These are phyloP conservation scores for Doris montereyensis DNA, from an alignment of 2,888 invertebrate genomes.

Conservation along the genomic window DNA sequence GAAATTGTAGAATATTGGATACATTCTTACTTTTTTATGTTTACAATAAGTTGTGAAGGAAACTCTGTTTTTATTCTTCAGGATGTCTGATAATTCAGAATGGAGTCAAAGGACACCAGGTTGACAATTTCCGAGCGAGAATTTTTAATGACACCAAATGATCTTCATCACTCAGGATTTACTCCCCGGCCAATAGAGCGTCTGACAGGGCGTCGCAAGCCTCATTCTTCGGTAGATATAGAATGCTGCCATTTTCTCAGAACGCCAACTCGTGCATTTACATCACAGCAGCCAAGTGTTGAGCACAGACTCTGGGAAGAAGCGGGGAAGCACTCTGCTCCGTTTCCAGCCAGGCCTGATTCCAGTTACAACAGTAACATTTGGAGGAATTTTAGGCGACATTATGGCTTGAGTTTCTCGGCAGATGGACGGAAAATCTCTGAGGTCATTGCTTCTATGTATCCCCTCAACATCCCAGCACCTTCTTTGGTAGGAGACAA, in stretches of 20 bases:
- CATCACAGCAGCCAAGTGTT: conserved; percentile 57
- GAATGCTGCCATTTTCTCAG: conserved; percentile 69
- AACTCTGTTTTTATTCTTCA: too few species aligned
- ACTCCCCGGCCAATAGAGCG: conserved; percentile 65
- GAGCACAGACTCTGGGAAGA: conserved; percentile 70
- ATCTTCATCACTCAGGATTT: conserved; percentile 64
- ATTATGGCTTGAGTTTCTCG: conserved; percentile 63
- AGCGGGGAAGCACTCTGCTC: conserved; percentile 69
- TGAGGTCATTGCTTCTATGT: conserved; percentile 70
- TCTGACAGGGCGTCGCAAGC: conserved; percentile 55
- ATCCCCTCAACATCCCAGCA: conserved; percentile 70
- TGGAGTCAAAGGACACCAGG: conserved; percentile 43
- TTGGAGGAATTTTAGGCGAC: conserved; percentile 70
- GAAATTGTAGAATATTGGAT: too few species aligned
- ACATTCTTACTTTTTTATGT: too few species aligned
- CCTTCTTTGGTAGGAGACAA: conserved; percentile 69
- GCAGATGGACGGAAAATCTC: conserved; percentile 64
- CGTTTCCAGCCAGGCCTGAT: conserved; percentile 63
- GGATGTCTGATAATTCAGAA: too few species aligned
- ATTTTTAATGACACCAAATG: conserved; percentile 52
- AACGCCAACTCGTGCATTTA: conserved; percentile 53
- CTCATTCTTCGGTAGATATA: conserved; percentile 63
- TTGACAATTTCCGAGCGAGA: conserved; percentile 67
- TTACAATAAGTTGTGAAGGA: too few species aligned
- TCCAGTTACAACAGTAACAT: conserved; percentile 70